phyloP scores from a whole-genome alignment of 2,888 invertebrate genomes.

The Stenichneumon culpator region DNA sequence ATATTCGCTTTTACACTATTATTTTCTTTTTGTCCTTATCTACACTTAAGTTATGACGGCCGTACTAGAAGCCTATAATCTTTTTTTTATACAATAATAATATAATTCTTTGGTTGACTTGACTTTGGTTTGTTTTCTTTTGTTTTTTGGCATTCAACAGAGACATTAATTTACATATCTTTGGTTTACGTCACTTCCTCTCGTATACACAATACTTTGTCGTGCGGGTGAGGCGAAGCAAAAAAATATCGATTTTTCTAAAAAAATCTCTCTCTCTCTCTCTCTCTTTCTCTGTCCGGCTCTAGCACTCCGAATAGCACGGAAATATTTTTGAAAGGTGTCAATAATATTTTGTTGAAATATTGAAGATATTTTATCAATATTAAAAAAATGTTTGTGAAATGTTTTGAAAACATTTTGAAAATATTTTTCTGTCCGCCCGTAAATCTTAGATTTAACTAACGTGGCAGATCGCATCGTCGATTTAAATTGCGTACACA shows the following conservation, averaged over 20 bases:
- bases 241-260: conserved; percentile 19
- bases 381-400: too few species aligned
- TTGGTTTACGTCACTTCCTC: conserved; percentile 16
- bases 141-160: conserved; percentile 15
- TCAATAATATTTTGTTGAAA: too few species aligned
- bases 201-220: not conserved
- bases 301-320: not conserved
- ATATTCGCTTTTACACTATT: conserved; percentile 38
- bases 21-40: conserved; percentile 46
- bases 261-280: conserved; percentile 19
- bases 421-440: too few species aligned
- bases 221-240: conserved; percentile 8
- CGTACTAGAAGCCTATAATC: conserved; percentile 51
- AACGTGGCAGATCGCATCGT: too few species aligned
- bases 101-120: conserved; percentile 66
- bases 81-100: conserved; percentile 52
- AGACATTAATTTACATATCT: conserved; percentile 16
- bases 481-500: too few species aligned
- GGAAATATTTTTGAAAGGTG: not conserved
- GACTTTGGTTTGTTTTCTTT: conserved; percentile 35
- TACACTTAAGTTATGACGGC: conserved; percentile 61
- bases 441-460: too few species aligned
- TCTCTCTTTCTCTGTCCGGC: too few species aligned
- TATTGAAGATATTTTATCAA: too few species aligned
- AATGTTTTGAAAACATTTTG: too few species aligned